Evolutionary conservation across 2,797 vertebrate species (phyloP), one percentile per base, ranked within the genome.

Genomic region (Rhincodon typus): DNA sequence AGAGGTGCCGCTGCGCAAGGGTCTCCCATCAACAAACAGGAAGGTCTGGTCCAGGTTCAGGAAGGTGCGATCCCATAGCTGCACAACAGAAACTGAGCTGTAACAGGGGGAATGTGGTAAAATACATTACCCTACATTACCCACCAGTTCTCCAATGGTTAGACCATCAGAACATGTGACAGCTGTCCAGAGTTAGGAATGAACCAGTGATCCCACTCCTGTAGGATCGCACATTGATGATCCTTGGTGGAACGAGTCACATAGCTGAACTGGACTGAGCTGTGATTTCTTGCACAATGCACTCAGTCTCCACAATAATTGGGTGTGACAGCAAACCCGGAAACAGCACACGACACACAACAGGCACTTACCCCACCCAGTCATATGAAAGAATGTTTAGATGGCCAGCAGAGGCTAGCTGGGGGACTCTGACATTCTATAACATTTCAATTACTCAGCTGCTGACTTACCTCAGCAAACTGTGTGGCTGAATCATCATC

Each of bases 61-160:
- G 25, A 98, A 98, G 72, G 96, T 98, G 96, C 98, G 97, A 97
- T 99, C 99, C 99, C 99, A 99, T 74, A 99, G 97, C 99, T 99
- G 96, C 0, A 74, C 30, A 82, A 50, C 95, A 96, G 88, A 62
- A 30, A 57, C 96, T 15, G 72, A 34, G 70, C 70, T 17, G 69
- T 79, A 30, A 95, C 13, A 50, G 69, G 69, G 23, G 69, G 23
- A 23, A 23, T 27, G 19, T 12, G 13, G 38, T 19, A 21, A 84
- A 84, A 23, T 46, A 21, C 38, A 84, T 84, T 21, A 46, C 21
- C 42, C 42, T 46, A 21, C 38, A 84, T 84, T 21, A 46, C 21
- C 42, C 42, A 84, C 5, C 79, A 46, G 79, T 23, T 5, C 5
- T 1, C 1, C 42, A 46, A 25, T 42, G 46, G 77, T 38, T 15